Evolutionary conservation across 2,797 vertebrate genomes (phyloP).

Genomic region (Galagoides demidoff): DNA sequence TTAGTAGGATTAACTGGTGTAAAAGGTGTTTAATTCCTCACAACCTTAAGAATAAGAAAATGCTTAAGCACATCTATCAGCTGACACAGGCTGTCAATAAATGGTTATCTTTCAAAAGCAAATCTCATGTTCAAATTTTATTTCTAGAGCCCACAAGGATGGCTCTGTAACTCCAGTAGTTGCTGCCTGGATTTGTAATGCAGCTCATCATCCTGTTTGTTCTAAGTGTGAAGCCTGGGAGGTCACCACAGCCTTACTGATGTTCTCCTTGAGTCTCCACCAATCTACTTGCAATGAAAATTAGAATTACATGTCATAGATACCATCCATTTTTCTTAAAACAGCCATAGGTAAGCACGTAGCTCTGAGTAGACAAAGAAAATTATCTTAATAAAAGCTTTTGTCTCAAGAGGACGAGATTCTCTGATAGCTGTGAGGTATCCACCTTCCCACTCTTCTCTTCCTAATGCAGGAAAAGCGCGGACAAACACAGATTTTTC

Average conservation of each 20-base stretch:
- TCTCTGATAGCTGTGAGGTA: not conserved
- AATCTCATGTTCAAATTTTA: not conserved
- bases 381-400: conserved; percentile 23
- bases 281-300: conserved; percentile 45
- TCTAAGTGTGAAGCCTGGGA: not conserved
- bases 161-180: not conserved
- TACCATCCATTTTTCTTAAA: not conserved
- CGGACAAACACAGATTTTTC: conserved; percentile 26
- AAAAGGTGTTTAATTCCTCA: conserved; percentile 18
- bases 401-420: not conserved
- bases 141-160: not conserved
- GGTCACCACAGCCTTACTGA: not conserved
- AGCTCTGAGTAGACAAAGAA: not conserved
- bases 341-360: not conserved
- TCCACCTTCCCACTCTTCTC: not conserved
- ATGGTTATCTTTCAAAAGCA: not conserved
- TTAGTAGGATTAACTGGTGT: not conserved
- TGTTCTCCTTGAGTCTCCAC: not conserved
- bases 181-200: not conserved
- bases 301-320: not conserved
- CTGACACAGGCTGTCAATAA: not conserved
- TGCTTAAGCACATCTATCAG: not conserved
- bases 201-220: not conserved
- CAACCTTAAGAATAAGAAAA: conserved; percentile 32
- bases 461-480: not conserved